A percentile compares a stretch with the other conserved stretches of the same genome.
Conservation (phyloP, 2,797 vertebrate species). For the Mormyrops attenuatus region DNA sequence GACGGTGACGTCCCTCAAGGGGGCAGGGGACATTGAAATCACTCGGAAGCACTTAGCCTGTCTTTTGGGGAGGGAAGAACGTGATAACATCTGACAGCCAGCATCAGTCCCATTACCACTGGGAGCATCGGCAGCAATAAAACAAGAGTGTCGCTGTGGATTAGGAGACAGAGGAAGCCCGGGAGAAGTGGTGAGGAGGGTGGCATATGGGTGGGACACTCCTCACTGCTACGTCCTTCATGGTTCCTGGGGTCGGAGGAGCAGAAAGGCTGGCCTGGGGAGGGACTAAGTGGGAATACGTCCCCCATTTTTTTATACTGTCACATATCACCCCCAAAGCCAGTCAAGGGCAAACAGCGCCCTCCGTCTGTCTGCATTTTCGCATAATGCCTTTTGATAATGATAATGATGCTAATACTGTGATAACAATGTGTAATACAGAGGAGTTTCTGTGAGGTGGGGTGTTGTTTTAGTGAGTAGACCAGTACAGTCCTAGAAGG, state of each 20-base stretch:
- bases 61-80: constrained; percentile 35
- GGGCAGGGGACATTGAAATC: constrained; percentile 45
- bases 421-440: not conserved
- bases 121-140: constrained; percentile 45
- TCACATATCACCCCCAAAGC: not conserved
- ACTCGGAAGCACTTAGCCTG: constrained; percentile 34
- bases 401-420: not conserved
- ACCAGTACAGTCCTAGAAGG: no score
- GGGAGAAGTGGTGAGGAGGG: not conserved
- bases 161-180: constrained; percentile 36
- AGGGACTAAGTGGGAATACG: not conserved
- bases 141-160: constrained; percentile 43
- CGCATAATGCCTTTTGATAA: not conserved
- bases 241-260: not conserved
- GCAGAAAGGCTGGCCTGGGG: not conserved
- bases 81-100: constrained; percentile 45
- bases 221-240: not conserved
- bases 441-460: not conserved
- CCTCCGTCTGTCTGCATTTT: not conserved
- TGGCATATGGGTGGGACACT: not conserved
- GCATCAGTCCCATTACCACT: constrained; percentile 36
- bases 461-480: not conserved
- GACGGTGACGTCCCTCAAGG: constrained; percentile 43
- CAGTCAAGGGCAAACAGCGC: not conserved
- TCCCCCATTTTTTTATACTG: not conserved